Percentiles rank a stretch among this genome's conserved stretches.
Evolutionary conservation across 2,888 invertebrate genomes (phyloP).

Genomic region (Timema podura): DNA sequence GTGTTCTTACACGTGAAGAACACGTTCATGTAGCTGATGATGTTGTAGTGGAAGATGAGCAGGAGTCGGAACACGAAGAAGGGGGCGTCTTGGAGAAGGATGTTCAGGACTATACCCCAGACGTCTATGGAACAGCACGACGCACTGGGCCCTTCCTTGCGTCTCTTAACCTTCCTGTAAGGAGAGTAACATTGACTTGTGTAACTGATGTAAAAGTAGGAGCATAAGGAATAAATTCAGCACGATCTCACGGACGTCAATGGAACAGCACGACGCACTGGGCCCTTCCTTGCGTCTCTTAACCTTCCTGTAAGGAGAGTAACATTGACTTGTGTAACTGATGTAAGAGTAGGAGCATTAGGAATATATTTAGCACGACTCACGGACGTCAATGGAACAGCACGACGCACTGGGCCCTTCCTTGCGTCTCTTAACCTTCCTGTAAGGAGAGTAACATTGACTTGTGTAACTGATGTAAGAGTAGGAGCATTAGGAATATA

Average conservation of each 20-base stretch:
- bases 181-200: too few species aligned
- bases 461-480: too few species aligned
- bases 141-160: slow-evolving; percentile 20
- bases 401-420: slow-evolving; percentile 49
- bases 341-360: too few species aligned
- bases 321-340: too few species aligned
- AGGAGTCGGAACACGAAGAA: slow-evolving; percentile 81
- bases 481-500: too few species aligned
- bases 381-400: slow-evolving; percentile 76
- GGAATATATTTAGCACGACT: slow-evolving; percentile 75
- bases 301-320: background rate
- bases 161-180: background rate
- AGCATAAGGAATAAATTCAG: slow-evolving; percentile 83
- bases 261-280: slow-evolving; percentile 66
- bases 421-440: background rate
- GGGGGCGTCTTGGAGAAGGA: slow-evolving; percentile 78
- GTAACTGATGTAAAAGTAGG: too few species aligned
- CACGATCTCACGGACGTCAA: slow-evolving; percentile 73
- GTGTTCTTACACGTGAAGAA: slow-evolving; percentile 94
- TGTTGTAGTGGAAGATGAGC: slow-evolving; percentile 80
- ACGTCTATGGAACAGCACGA: slow-evolving; percentile 86
- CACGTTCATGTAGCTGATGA: slow-evolving; percentile 92
- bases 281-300: slow-evolving; percentile 3
- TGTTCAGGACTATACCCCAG: slow-evolving; percentile 71
- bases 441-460: background rate